phyloP scores from a whole-genome alignment of 1,140 invertebrate species.

The Macrobrachium nipponense region DNA sequence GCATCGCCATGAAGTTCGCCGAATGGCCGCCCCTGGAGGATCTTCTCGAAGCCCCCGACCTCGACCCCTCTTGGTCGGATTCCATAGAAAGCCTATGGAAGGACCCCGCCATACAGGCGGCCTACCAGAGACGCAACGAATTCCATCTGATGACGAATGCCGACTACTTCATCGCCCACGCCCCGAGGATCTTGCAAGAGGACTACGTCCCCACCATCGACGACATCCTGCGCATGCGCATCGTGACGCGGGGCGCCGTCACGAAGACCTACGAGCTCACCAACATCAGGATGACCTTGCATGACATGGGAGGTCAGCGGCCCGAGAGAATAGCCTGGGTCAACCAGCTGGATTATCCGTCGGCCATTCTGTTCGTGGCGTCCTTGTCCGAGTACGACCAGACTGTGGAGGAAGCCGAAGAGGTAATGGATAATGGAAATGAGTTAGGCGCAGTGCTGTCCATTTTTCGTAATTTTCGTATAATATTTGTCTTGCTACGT shows the following conservation, averaged over 20 bases:
- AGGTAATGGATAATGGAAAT: neutral
- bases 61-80: slow-evolving; percentile 13
- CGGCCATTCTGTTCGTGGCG: slow-evolving; percentile 46
- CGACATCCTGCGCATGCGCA: slow-evolving; percentile 45
- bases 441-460: neutral
- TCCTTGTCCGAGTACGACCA: slow-evolving; percentile 54
- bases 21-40: slow-evolving; percentile 14
- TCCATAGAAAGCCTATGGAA: slow-evolving; percentile 21
- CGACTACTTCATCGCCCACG: slow-evolving; percentile 33
- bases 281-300: slow-evolving; percentile 36
- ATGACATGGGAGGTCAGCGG: slow-evolving; percentile 49
- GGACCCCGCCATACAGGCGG: slow-evolving; percentile 33
- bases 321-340: slow-evolving; percentile 20
- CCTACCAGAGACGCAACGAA: slow-evolving; percentile 31
- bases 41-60: neutral
- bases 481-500: neutral
- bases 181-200: slow-evolving; percentile 24
- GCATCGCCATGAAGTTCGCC: slow-evolving; percentile 17
- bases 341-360: slow-evolving; percentile 12
- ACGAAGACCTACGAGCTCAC: slow-evolving; percentile 34
- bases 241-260: slow-evolving; percentile 16
- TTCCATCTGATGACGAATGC: slow-evolving; percentile 52
- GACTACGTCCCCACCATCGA: slow-evolving; percentile 46
- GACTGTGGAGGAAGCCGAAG: slow-evolving; percentile 35
- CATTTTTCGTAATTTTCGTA: no score